Evolutionary conservation across 1,140 invertebrate genomes (phyloP).

Genomic region (Hormaphis cornu): DNA sequence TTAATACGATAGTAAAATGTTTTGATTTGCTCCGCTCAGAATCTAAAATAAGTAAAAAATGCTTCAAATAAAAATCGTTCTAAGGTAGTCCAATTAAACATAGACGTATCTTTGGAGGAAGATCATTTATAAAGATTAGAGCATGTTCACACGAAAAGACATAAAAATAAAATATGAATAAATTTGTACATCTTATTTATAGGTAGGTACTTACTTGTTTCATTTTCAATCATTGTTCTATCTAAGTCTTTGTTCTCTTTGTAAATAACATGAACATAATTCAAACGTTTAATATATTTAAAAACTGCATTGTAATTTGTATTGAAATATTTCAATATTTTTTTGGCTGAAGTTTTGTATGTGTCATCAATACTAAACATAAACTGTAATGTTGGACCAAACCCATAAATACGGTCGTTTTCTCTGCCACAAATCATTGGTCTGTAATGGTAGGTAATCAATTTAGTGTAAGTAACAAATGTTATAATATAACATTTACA

Average conservation of each 20-base stretch:
- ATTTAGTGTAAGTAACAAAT: background rate
- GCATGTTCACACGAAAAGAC: background rate
- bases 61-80: no score
- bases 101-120: no score
- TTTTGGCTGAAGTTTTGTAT: background rate
- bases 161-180: background rate
- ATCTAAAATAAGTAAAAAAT: no score
- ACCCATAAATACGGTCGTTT: background rate
- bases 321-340: background rate
- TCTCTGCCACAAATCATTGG: background rate
- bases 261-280: background rate
- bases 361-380: background rate
- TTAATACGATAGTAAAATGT: no score
- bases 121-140: no score
- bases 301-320: background rate
- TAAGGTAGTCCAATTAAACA: no score
- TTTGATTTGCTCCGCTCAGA: no score
- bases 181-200: background rate
- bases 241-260: background rate
- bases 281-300: background rate
- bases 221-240: background rate
- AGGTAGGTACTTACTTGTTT: background rate
- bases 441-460: background rate
- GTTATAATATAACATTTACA: background rate
- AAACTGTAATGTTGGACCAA: background rate